Evolutionary conservation across 1,140 invertebrate genomes (phyloP), one percentile per base, ranked within the genome.

Genomic region (Diprion similis): DNA sequence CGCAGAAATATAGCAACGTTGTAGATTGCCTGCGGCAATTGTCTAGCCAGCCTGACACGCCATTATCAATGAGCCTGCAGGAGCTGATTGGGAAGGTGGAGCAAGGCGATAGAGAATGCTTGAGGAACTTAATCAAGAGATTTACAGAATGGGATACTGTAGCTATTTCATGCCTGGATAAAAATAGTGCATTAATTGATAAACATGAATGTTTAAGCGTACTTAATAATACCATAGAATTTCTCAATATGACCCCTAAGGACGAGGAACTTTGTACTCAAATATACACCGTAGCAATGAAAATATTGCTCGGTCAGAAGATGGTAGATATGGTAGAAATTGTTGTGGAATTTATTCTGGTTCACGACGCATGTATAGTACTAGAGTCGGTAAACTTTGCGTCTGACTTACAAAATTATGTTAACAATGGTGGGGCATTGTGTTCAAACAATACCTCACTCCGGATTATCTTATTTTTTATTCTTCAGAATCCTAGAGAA

Each of bases 71-170:
- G 45, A 74, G 72, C 71, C 24, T 86, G 18, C 15, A 76, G 66
- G 82, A 85, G 75, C 73, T 88, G 0, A 73, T 78, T 37, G 6
- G 71, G 8, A 74, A 71, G 9, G 69, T 79, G 7, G 24, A 9
- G 0, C 65, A 80, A 0, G 80, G 76, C 2, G 82, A 81, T 45
- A 47, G 46, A 0, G 78, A 84, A 3, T 77, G 68, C 51, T 45
- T 81, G 8, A 77, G 70, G 11, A 78, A 82, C 71, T 66, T 88
- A 17, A 73, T 86, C 17, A 77, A 71, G 19, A 79, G 81, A 69
- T 79, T 80, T 24, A 78, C 81, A 17, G 74, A 84, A 67, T 88
- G 84, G 84, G 74, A 87, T 46, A 51, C 74, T n/a, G 59, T 71
- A 13, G 77, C 70, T 17, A 75, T 84, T 10, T 66, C 83, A 8